Conservation (phyloP, 2,888 invertebrate species). For the Eurytoma adleriae region DNA sequence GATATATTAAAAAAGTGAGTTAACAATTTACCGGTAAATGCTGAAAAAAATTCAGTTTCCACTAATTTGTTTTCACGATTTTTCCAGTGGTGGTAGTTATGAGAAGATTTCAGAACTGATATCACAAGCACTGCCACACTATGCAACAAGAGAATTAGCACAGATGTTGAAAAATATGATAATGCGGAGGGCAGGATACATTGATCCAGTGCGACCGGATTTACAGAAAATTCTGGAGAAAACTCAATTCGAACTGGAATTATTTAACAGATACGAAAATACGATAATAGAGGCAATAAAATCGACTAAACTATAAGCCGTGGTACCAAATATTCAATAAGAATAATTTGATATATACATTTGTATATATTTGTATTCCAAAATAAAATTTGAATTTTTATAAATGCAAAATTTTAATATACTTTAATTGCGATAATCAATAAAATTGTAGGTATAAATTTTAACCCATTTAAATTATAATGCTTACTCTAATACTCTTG, state of each 20-base stretch:
- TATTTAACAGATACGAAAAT: background rate
- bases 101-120: background rate
- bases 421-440: too few relatives aligned
- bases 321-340: too few relatives aligned
- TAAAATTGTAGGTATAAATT: too few relatives aligned
- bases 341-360: too few relatives aligned
- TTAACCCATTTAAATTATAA: too few relatives aligned
- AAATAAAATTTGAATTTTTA: too few relatives aligned
- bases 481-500: too few relatives aligned
- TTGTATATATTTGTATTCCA: too few relatives aligned
- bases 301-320: too few relatives aligned
- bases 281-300: background rate
- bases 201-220: background rate
- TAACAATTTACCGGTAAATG: background rate
- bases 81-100: background rate
- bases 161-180: background rate
- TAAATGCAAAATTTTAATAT: too few relatives aligned
- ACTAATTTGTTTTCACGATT: background rate
- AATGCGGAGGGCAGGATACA: background rate
- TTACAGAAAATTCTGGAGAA: background rate
- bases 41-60: background rate
- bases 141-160: background rate
- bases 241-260: background rate
- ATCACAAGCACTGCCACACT: background rate
- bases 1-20: background rate